Evolutionary conservation across 1,140 invertebrate genomes (phyloP), one percentile per base, ranked within the genome.

Genomic region (Stegodyphus dumicola): DNA sequence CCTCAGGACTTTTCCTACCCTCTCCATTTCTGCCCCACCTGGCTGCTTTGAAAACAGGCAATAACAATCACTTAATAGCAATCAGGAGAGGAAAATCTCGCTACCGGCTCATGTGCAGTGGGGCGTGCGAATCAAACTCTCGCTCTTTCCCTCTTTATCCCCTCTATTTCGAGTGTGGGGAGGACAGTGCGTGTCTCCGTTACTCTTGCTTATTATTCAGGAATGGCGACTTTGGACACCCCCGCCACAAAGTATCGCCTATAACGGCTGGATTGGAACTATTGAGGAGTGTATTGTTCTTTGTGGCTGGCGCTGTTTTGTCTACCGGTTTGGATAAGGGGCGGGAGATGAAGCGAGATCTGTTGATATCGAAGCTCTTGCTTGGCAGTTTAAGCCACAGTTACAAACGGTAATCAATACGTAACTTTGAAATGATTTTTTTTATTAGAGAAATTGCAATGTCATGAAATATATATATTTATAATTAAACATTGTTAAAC

Each of bases 81-180:
- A 51, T 70, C 49, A 51, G 6, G 66, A 67, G 17, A 7, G 53
- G 56, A 0, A 17, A 52, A 13, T 51, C 17, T 18, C 13, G 66
- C 77, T 78, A 78, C 77, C 77, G 77, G 77, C 77, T 69, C 65
- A 54, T 69, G 51, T n/a, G 6, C 77, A 69, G 49, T 69, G 77
- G 66, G 65, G 66, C 77, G 77, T 78, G 77, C 51, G 52, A 13
- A 67, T 67, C 17, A n/a, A 7, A 7, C 15, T n/a, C 15, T 60
- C 9, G 56, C 56, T 15, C 9, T 9, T 60, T 6, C 77, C 56
- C 60, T 52, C 33, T 7, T 15, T 17, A 65, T 53, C 51, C 13
- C 49, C 64, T 51, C 10, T 15, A 5, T 15, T 60, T 60, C 15
- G 56, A 33, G 65, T 67, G 65, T 17, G 11, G 9, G 15, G 7